Base-by-base conservation (phyloP, 2,797 vertebrate genomes). In the Octomys mimax region DNA sequence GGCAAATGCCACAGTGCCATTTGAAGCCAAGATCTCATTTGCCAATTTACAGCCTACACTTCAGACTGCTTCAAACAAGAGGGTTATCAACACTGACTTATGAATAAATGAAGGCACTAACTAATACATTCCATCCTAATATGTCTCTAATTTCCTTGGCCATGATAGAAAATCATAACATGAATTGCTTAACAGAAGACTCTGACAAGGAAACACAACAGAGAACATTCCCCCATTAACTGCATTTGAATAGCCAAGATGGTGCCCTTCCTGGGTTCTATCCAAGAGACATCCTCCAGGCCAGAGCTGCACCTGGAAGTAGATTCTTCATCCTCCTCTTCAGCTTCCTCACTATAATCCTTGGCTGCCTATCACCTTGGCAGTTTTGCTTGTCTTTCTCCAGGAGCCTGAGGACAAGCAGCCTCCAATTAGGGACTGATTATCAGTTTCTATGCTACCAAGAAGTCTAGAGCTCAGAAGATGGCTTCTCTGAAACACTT, bases 191-290 rank as follows among this genome's bases (percentile, higher is more conserved):
- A 82, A 95, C 62, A 7, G 92, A 97, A 82, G 39, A 89, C 64
- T 71, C 83, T 94, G 82, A 95, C 94, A 95, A 92, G n/a, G 92
- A 96, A 98, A 92, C 46, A 90, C 52, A 24, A 97, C 80, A 80
- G 61, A 88, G 12, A 59, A 26, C 18, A 39, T 5, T 28, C 92
- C 42, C 90, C 52, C 22, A 61, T 92, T 59, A 81, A 75, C 64
- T 59, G 84, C 92, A 22, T 16, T n/a, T 68, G 94, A 96, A 86
- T 93, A 64, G 66, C 3, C 0, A 70, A 96, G 96, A 91, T 71
- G 83, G n/a, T 95, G 59, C 68, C 92, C 94, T n/a, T 46, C 81
- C 68, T 19, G 9, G 6, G 39, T 83, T 95, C 94, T 97, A 49
- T 57, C 28, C 24, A 42, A 42, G 64, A 85, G 52, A 13, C 36